Percentiles rank a stretch among this genome's conserved stretches.
These are phyloP conservation scores for Protomyctophum bolini DNA, from an alignment of 2,113 vertebrate genomes.

Conservation along the genomic window DNA sequence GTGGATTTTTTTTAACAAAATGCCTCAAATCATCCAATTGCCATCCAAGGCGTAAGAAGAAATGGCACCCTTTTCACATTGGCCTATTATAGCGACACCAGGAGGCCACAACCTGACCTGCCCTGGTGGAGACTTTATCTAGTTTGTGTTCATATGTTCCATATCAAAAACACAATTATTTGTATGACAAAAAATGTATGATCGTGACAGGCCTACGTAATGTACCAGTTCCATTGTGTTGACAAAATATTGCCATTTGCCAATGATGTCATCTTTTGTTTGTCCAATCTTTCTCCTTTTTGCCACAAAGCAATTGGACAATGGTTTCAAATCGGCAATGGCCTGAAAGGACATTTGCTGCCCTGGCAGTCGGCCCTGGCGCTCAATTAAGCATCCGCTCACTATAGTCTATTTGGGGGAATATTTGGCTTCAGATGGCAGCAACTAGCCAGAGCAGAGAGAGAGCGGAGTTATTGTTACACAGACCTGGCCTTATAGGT, in stretches of 20 bases:
- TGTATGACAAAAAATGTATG: no score
- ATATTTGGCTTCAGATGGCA: slow-evolving; percentile 53
- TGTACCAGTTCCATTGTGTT: slow-evolving; percentile 32
- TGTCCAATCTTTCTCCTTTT: slow-evolving; percentile 35
- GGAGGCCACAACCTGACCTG: no score
- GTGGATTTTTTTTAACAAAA: no score
- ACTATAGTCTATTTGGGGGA: slow-evolving; percentile 53
- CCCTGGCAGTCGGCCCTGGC: slow-evolving; percentile 45
- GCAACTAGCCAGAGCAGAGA: slow-evolving; percentile 37
- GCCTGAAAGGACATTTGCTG: slow-evolving; percentile 59
- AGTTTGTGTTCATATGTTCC: no score
- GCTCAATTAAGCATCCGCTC: slow-evolving; percentile 59
- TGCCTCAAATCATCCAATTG: no score
- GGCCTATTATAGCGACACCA: no score
- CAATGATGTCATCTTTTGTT: slow-evolving; percentile 59
- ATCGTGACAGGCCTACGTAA: no score
- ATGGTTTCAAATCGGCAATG: slow-evolving; percentile 47
- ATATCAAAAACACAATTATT: no score
- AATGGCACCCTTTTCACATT: no score
- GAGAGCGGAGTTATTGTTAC: slow-evolving; percentile 12
- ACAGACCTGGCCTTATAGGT: neutral
- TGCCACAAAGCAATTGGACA: slow-evolving; percentile 60
- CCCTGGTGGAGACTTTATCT: no score
- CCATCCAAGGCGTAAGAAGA: no score
- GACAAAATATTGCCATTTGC: slow-evolving; percentile 45